Evolutionary conservation across 2,113 vertebrate species (phyloP).

Genomic region (Tyto alba): DNA sequence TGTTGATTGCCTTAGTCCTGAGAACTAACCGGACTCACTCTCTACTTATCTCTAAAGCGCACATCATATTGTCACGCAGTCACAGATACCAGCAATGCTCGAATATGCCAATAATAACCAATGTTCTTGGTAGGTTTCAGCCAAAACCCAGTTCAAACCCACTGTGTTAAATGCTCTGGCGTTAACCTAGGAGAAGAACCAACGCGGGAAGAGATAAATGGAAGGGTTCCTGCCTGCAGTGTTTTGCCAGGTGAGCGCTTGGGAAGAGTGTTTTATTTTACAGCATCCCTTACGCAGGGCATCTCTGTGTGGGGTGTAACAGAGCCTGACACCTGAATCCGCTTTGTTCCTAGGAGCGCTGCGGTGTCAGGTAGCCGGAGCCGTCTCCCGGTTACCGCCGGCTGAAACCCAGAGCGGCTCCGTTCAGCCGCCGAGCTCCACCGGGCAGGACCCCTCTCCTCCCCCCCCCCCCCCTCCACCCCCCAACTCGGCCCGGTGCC

Average conservation of each 20-base stretch:
- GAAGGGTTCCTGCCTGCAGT: neutral
- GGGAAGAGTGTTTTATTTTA: neutral
- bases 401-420: constrained; percentile 20
- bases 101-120: neutral
- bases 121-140: neutral
- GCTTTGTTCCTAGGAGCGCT: neutral
- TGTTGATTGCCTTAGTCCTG: neutral
- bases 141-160: neutral
- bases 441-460: neutral
- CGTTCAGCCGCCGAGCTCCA: neutral
- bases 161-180: neutral
- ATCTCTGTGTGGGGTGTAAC: constrained; percentile 30
- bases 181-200: neutral
- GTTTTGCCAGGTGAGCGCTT: neutral
- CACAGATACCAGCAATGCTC: neutral
- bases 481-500: no score
- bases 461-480: neutral
- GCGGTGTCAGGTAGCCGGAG: constrained; percentile 59
- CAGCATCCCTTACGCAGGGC: neutral
- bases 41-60: neutral
- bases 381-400: constrained; percentile 53
- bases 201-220: neutral
- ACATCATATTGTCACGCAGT: neutral
- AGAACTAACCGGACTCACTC: neutral
- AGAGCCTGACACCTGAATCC: constrained; percentile 67